Base-by-base conservation (phyloP, 1,140 invertebrate genomes). In the Sipha flava region DNA sequence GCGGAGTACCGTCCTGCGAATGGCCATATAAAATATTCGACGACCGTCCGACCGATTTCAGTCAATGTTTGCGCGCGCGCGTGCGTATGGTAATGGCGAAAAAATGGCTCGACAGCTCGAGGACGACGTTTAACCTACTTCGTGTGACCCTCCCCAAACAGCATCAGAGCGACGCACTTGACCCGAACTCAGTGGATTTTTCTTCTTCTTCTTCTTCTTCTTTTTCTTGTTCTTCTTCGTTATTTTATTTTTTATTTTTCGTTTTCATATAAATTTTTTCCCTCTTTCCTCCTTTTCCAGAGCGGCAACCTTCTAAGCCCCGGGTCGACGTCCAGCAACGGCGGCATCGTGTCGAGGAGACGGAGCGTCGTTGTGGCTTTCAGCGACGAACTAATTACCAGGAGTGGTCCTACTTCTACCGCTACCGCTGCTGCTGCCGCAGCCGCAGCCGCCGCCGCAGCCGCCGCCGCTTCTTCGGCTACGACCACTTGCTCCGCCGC, bases 401-500 rank as follows among this genome's bases (percentile, higher is more conserved):
- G 84, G 84, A 52, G 83, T 85, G 34, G 83, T 83, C 80, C 84
- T 85, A n/a, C 80, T 83, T 49, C 81, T 16, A 72, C 82, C 31
- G 80, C 59, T n/a, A 82, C 83, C 79, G 82, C 29, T 12, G 77
- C 29, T 12, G 82, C 83, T 49, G 81, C 23, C 12, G 73, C 34
- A 12, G 21, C 81, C 77, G 45, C 66, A 10, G 37, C 34, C 0
- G 62, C 62, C 5, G 34, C 31, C 5, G 57, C 16, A 2, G 59
- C 59, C 34, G n/a, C 86, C 94, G 91, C 83, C 92, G 94, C 83
- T 16, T 18, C 45, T 16, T 23, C n/a, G n/a, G 18, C 59, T 29
- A 9, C 23, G 10, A 59, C 54, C 3, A 10, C 18, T 18, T 34
- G 31, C 31, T 18, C 59, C 18, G 59, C 31, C 18, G n/a, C 29